Base-by-base conservation (phyloP, 2,888 invertebrate species). In the Amiota minor region DNA sequence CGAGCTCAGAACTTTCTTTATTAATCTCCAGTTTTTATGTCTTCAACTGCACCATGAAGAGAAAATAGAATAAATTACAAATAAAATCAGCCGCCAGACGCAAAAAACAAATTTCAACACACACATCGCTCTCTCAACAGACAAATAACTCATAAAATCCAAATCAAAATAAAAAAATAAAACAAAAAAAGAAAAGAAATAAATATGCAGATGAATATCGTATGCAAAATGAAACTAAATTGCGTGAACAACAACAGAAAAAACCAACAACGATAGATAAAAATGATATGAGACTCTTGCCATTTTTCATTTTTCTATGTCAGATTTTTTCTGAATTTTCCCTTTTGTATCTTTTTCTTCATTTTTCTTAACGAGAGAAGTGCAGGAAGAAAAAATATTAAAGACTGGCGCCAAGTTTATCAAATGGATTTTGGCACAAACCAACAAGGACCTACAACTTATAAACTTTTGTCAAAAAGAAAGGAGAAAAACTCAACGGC, bases 371-470 rank as follows among this genome's bases (percentile, higher is more conserved):
- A 35, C 35, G 35, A 35, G 35, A 35, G 35, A 35, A 56, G 73
- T 67, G 69, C 70, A 71, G 67, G 18, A 72, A 78, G 74, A 81
- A 79, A 77, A 80, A 73, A 82, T 80, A 83, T 80, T 79, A 80
- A 80, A 77, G 77, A 80, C 80, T 83, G 83, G 84, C 83, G 83
- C 83, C 83, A 82, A 83, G 80, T 76, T 82, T 80, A 84, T 83
- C 82, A 81, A 84, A 82, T 81, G 81, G 84, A 84, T 84, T 82
- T 71, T 77, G 81, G 78, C 80, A 67, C 56, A 55, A 72, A 35
- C 64, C 71, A 45, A 55, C 55, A 65, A 65, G 55, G 18, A 53
- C 53, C 72, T 45, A 46, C 76, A 77, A 81, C 80, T 82, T 79
- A 77, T 78, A 80, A 79, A 81, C 69, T 83, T 79, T 74, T 35